Percentiles rank a stretch among this genome's conserved stretches.
These are phyloP conservation scores for Apoda limacodes DNA, from an alignment of 2,888 invertebrate genomes.

Conservation along the genomic window DNA sequence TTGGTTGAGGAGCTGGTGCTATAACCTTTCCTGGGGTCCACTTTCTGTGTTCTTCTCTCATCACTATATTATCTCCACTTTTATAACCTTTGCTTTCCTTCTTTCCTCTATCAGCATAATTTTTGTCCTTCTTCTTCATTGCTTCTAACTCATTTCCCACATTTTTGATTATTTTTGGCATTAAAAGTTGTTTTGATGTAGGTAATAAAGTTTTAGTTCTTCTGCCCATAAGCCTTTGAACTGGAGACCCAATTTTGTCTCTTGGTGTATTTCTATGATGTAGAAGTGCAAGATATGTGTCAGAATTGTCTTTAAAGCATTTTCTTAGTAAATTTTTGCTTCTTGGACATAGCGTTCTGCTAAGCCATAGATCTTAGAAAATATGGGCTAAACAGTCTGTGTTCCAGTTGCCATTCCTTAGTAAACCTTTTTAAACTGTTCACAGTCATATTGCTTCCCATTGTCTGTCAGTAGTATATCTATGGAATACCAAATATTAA, in stretches of 20 bases:
- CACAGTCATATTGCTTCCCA: conserved; percentile 10
- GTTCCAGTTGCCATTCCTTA: conserved; percentile 11
- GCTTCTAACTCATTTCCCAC: neutral
- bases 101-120: neutral
- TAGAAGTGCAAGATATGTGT: neutral
- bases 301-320: neutral
- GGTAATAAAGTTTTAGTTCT: conserved; percentile 1
- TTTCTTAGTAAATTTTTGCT: conserved; percentile 5
- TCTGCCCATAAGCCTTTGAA: conserved; percentile 3
- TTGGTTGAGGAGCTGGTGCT: neutral
- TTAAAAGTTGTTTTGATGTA: neutral
- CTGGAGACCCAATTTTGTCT: neutral
- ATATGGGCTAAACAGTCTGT: conserved; percentile 9
- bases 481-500: conserved; percentile 9
- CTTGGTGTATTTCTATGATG: neutral
- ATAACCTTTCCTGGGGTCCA: neutral
- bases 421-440: conserved; percentile 9
- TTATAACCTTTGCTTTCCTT: neutral
- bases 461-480: conserved; percentile 6
- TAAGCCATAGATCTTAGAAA: conserved; percentile 10
- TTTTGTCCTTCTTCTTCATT: neutral
- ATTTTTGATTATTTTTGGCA: neutral
- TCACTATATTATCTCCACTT: neutral
- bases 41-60: neutral
- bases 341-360: conserved; percentile 14